Evolutionary conservation across 2,888 invertebrate genomes (phyloP), one percentile per base, ranked within the genome.

Genomic region (Strigamia crassipes): DNA sequence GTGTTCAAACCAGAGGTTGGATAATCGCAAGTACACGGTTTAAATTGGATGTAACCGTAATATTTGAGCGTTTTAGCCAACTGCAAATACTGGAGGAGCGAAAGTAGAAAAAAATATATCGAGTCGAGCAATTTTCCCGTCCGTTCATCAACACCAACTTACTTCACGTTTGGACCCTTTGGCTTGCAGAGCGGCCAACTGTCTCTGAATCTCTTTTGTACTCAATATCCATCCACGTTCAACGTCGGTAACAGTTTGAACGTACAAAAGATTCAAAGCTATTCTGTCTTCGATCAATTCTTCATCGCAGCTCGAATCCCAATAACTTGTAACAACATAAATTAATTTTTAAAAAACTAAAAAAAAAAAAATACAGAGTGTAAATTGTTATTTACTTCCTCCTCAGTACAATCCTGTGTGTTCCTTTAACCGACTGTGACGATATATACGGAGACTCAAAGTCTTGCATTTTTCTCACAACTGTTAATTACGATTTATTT

Each of bases 361-460:
- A 81, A 27, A 82, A 12, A 46, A 12, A 13, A 46, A 46, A 46
- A 42, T 5, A 5, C 15, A 1, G 12, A 42, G n/a, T 18, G 42
- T 12, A 42, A 12, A 13, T 34, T 9, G 79, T 21, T 18, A 51
- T 86, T 86, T 87, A 94, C 94, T 93, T 94, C 90, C 95, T 97
- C 86, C 96, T 91, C 84, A 97, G 90, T 84, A 96, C 92, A 88
- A 98, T 92, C 89, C 93, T 93, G 87, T 90, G 89, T 73, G 92
- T 92, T 84, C 92, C 92, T 83, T 92, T 92, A 83, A 94, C 91
- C 88, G 93, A 92, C 87, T 94, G 94, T 85, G 95, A 92, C 81
- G 97, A 96, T 89, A 98, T 94, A 89, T 94, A 95, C 0, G 99
- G 98, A 84, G 97, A 96, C 90, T 99, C 99, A 90, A 97, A 99